These are phyloP conservation scores for Orchesellides sinensis DNA, from an alignment of 2,888 invertebrate species.

Conservation along the genomic window DNA sequence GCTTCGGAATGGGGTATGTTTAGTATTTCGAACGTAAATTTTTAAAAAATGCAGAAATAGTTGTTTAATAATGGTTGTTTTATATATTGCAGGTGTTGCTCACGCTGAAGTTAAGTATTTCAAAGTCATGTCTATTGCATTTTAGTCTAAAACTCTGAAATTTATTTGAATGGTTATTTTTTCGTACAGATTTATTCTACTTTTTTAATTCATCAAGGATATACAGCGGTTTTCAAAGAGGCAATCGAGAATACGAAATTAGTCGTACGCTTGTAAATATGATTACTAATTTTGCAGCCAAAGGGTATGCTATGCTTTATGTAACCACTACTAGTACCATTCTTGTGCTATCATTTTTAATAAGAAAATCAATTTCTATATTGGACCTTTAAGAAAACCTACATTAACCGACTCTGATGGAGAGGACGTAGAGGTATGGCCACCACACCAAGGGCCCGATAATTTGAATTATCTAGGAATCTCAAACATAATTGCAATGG, in stretches of 20 bases:
- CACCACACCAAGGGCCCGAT: constrained; percentile 50
- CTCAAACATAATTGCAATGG: constrained; percentile 59
- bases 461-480: constrained; percentile 68
- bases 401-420: constrained; percentile 59
- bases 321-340: too few species aligned
- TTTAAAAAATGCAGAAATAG: too few species aligned
- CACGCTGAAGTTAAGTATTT: constrained; percentile 29
- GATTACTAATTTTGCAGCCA: constrained; percentile 68
- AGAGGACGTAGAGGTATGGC: constrained; percentile 66
- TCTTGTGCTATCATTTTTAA: too few species aligned
- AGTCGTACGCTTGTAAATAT: constrained; percentile 69
- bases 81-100: constrained; percentile 31
- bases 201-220: constrained; percentile 61
- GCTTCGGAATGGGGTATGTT: constrained; percentile 59
- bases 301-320: constrained; percentile 48
- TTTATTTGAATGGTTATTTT: neutral
- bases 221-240: constrained; percentile 65
- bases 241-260: constrained; percentile 67
- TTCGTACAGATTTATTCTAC: constrained; percentile 63
- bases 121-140: constrained; percentile 1
- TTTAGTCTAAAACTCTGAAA: neutral
- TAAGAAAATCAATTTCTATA: too few species aligned
- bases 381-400: constrained; percentile 71
- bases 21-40: neutral
- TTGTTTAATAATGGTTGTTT: neutral